These are phyloP conservation scores for Passer domesticus DNA, from an alignment of 2,113 vertebrate species.

Conservation along the genomic window DNA sequence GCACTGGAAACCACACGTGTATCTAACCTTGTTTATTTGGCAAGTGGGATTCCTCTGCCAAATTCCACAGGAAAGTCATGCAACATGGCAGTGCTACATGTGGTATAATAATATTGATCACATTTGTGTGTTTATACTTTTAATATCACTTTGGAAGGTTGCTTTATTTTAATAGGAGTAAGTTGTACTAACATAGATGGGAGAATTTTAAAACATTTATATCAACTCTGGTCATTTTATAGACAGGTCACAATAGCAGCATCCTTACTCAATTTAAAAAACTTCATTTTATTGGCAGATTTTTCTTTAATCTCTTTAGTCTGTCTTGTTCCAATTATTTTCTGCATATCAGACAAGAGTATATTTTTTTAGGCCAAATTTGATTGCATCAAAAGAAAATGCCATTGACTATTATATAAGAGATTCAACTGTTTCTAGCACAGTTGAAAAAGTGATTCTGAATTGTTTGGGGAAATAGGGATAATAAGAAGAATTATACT, in stretches of 20 bases:
- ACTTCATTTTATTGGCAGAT: neutral
- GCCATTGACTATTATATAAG: neutral
- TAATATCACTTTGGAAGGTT: neutral
- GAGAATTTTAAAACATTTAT: neutral
- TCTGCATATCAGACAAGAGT: neutral
- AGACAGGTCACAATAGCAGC: neutral
- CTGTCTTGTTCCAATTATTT: neutral
- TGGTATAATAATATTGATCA: neutral
- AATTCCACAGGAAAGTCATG: neutral
- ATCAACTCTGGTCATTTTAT: neutral
- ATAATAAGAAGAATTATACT: neutral
- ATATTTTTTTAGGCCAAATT: neutral
- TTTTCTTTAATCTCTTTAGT: neutral
- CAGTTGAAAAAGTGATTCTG: neutral
- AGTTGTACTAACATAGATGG: neutral
- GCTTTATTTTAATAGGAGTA: neutral
- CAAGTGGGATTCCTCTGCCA: neutral
- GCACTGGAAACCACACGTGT: neutral
- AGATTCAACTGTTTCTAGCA: neutral
- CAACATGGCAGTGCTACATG: accelerated
- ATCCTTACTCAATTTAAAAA: neutral
- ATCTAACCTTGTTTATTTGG: neutral
- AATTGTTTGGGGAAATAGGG: neutral
- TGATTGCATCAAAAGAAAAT: conserved; percentile 4
- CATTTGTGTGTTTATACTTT: neutral